Conservation (phyloP, 2,797 vertebrate genomes). For the Lateolabrax maculatus region DNA sequence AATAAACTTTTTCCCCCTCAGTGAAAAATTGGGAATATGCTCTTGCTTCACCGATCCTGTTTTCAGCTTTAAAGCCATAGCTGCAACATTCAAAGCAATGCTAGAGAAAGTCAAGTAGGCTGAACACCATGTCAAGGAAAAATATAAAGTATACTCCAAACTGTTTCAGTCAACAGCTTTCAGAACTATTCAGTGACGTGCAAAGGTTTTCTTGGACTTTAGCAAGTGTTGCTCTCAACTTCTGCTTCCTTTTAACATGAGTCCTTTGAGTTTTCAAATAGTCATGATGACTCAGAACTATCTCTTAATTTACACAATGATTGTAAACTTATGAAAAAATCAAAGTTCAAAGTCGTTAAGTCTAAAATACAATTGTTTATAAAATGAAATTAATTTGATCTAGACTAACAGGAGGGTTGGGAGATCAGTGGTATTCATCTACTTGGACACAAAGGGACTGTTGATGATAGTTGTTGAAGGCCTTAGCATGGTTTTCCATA, state of each 20-base stretch:
- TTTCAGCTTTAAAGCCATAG: slow-evolving; percentile 56
- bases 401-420: neutral
- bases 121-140: slow-evolving; percentile 51
- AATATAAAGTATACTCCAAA: slow-evolving; percentile 52
- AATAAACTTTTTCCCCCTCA: neutral
- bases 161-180: no score
- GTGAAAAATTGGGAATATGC: slow-evolving; percentile 4
- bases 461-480: neutral
- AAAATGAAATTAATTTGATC: neutral
- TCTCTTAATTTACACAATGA: slow-evolving; percentile 38
- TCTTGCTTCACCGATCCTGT: slow-evolving; percentile 36
- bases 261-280: slow-evolving; percentile 23
- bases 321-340: neutral
- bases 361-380: neutral
- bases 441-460: neutral
- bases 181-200: neutral
- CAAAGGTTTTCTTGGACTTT: slow-evolving; percentile 10
- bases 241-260: neutral
- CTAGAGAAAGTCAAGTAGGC: slow-evolving; percentile 62
- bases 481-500: slow-evolving; percentile 10
- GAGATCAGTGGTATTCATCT: neutral
- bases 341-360: slow-evolving; percentile 8
- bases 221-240: slow-evolving; percentile 4
- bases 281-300: slow-evolving; percentile 2
- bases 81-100: slow-evolving; percentile 50